Evolutionary conservation across 1,140 invertebrate species (phyloP), one percentile per base, ranked within the genome.

Genomic region (Hirudo medicinalis): DNA sequence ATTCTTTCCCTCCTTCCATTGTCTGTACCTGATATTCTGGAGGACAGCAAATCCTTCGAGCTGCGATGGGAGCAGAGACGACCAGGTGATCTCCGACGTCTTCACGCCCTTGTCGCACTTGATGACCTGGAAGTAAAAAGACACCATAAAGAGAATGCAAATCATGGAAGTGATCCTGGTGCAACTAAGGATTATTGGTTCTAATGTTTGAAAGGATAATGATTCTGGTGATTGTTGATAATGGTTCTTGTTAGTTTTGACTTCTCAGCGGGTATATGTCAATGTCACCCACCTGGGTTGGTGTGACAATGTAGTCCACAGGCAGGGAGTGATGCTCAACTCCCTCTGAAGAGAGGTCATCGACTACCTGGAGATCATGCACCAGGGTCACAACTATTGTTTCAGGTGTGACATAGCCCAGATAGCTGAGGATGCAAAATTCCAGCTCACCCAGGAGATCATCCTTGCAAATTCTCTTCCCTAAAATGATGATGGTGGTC

Each of bases 391-490:
- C 57, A 13, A 63, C 19, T 20, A 63, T 15, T n/a, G 57, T 63
- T 25, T 63, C 57, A 63, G 22, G 22, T 25, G 6, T 63, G 22
- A 63, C 57, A 63, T 25, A 63, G 8, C 57, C 57, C 22, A 63
- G 57, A 6, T 22, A 63, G 22, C 22, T 25, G 22, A 63, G 57
- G 6, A 63, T 63, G 57, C 22, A 22, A 63, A 63, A 63, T 15
- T 63, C 57, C 57, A 63, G 29, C 20, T 63, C 57, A 25, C 57
- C 57, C 8, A 63, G 57, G 22, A 63, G 22, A 32, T 63, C 57
- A n/a, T 63, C 57, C 20, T 63, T 63, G 57, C 57, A 63, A 32
- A 32, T n/a, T n/a, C 57, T 63, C 57, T 63, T 22, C 17, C 57
- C 57, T 63, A 11, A 13, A 25, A 63, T 63, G 57, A 32, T 0